phyloP scores from a whole-genome alignment of 2,888 invertebrate species.

The Lysandra bellargus region DNA sequence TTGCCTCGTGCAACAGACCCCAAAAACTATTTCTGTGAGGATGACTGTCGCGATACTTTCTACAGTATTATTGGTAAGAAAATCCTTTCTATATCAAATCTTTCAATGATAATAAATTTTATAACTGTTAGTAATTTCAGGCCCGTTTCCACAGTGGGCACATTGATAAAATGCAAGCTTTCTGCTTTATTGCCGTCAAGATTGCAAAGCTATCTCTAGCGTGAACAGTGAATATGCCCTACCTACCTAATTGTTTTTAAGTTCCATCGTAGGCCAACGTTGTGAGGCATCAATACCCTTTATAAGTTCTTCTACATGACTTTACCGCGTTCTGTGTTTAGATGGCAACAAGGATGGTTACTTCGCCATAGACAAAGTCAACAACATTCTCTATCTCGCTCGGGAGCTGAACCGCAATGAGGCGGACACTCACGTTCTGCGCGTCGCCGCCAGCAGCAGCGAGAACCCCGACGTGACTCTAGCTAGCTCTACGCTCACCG shows the following conservation, averaged over 20 bases:
- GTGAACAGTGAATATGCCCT: too few relatives aligned
- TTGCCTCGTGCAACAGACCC: constrained; percentile 66
- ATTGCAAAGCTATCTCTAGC: too few relatives aligned
- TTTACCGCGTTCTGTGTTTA: constrained; percentile 39
- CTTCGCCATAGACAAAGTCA: constrained; percentile 58
- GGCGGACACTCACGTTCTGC: constrained; percentile 58
- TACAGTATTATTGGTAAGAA: constrained; percentile 72
- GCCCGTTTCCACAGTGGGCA: too few relatives aligned
- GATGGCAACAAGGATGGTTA: constrained; percentile 59
- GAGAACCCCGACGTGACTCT: constrained; percentile 49
- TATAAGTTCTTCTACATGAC: too few relatives aligned
- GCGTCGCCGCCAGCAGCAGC: constrained; percentile 74
- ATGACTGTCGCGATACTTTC: constrained; percentile 63
- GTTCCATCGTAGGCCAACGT: too few relatives aligned
- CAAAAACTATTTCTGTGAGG: constrained; percentile 67
- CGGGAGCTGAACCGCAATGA: constrained; percentile 68
- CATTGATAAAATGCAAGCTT: too few relatives aligned
- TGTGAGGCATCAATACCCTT: too few relatives aligned
- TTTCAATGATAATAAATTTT: too few relatives aligned
- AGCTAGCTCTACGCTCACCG: constrained; percentile 56
- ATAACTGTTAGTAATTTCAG: too few relatives aligned
- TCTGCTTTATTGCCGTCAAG: too few relatives aligned
- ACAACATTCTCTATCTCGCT: constrained; percentile 60
- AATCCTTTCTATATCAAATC: not conserved
- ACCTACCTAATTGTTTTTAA: too few relatives aligned